Evolutionary conservation across 1,140 invertebrate species (phyloP), one percentile per base, ranked within the genome.

Genomic region (Pissodes strobi): DNA sequence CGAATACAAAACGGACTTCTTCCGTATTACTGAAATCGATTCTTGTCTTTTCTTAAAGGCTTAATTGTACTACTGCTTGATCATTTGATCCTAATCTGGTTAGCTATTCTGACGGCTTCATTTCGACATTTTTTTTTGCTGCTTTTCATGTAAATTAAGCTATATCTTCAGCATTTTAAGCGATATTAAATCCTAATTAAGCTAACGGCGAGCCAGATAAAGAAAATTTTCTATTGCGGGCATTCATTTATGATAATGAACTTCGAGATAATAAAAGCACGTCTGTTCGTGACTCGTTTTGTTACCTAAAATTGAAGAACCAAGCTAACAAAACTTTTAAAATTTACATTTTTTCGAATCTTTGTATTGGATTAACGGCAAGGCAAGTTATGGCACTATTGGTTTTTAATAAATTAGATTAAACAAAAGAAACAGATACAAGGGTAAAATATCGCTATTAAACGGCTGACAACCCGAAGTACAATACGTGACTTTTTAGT

Each of bases 61-160:
- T 71, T 69, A 71, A 71, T 71, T 71, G 68, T 68, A 65, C 67
- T 53, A 69, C 66, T 67, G 69, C n/a, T n/a, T n/a, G n/a, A n/a
- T n/a, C n/a, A n/a, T 71, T 71, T 69, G 69, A 71, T 71, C 55
- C 59, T 67, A 69, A 69, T 71, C 67, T 64, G 64, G 68, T 69
- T 67, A 69, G 59, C 64, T 64, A 66, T 67, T 62, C 59, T 59
- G 65, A 67, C 57, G 61, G 53, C 58, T 63, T 63, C 59, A 58
- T 68, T 63, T 55, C 55, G 25, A 27, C 45, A n/a, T n/a, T 60
- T 68, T 53, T 45, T 64, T 68, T 66, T 51, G 63, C 53, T 53
- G 57, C 52, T 65, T 68, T 61, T 59, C 46, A 68, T 68, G 67
- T 52, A 68, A 68, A 68, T 68, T 62, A 62, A 66, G 52, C 63